Percentiles rank a stretch among this genome's conserved stretches.
These are phyloP conservation scores for Andricus quercusramuli DNA, from an alignment of 2,888 invertebrate genomes.

Conservation along the genomic window DNA sequence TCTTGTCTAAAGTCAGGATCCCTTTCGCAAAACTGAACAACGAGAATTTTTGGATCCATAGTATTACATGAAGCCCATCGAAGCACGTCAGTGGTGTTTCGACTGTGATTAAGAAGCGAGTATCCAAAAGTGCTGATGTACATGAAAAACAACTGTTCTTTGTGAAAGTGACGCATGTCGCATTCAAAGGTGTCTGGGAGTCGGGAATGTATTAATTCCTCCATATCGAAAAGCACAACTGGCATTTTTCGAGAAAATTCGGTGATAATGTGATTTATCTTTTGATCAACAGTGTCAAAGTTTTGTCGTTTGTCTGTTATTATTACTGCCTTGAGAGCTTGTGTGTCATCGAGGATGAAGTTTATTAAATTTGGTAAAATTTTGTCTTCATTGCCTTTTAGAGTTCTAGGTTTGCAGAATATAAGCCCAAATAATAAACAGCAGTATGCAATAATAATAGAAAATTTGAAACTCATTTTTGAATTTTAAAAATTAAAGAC, in stretches of 20 bases:
- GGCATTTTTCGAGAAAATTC: background rate
- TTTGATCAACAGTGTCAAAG: background rate
- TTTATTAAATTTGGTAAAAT: background rate
- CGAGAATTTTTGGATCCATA: background rate
- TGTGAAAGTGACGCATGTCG: background rate
- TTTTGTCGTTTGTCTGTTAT: background rate
- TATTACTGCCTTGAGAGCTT: background rate
- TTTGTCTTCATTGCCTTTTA: background rate
- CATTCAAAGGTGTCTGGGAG: background rate
- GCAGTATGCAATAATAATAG: background rate
- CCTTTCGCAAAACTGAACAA: background rate
- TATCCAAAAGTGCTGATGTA: background rate
- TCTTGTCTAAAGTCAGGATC: background rate
- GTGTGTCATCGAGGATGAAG: background rate
- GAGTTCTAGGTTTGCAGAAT: background rate
- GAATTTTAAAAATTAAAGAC: background rate
- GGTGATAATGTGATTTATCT: background rate
- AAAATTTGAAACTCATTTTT: background rate
- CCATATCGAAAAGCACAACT: background rate
- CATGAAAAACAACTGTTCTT: background rate
- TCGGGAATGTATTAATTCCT: background rate
- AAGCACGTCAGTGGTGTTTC: background rate
- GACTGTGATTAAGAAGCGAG: background rate
- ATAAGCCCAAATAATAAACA: background rate
- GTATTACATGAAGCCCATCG: background rate